phyloP scores from a whole-genome alignment of 2,888 invertebrate species.

The Drosophila stalkeri region DNA sequence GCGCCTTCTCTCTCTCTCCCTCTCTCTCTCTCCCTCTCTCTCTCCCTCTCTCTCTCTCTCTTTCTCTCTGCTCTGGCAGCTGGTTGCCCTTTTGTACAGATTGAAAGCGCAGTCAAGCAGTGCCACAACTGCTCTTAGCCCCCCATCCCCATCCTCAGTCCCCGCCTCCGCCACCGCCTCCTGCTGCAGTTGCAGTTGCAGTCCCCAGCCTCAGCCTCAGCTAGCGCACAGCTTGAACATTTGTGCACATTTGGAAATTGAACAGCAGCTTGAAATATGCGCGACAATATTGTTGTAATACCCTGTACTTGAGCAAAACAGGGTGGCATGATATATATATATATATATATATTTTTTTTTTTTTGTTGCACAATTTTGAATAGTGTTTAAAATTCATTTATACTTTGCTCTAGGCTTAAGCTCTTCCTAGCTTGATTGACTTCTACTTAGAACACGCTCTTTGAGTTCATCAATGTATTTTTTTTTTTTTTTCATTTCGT shows the following conservation, averaged over 20 bases:
- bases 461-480: too few species aligned
- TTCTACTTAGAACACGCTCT: too few species aligned
- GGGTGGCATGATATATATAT: background rate
- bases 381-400: too few species aligned
- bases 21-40: background rate
- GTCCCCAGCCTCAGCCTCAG: background rate
- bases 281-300: conserved; percentile 45
- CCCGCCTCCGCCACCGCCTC: background rate
- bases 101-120: conserved; percentile 76
- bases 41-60: background rate
- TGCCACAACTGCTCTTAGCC: conserved; percentile 8
- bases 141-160: too few species aligned
- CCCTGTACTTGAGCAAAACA: conserved; percentile 1
- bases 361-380: too few species aligned
- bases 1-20: background rate
- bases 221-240: background rate
- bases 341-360: too few species aligned
- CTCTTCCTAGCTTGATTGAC: too few species aligned
- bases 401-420: too few species aligned
- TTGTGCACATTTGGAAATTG: conserved; percentile 62
- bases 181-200: background rate
- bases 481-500: too few species aligned
- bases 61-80: conserved; percentile 8
- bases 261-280: conserved; percentile 50
- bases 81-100: conserved; percentile 55